Percentiles rank a stretch among this genome's conserved stretches.
Conservation (phyloP, 2,113 vertebrate genomes). For the Cynoglossus semilaevis region DNA sequence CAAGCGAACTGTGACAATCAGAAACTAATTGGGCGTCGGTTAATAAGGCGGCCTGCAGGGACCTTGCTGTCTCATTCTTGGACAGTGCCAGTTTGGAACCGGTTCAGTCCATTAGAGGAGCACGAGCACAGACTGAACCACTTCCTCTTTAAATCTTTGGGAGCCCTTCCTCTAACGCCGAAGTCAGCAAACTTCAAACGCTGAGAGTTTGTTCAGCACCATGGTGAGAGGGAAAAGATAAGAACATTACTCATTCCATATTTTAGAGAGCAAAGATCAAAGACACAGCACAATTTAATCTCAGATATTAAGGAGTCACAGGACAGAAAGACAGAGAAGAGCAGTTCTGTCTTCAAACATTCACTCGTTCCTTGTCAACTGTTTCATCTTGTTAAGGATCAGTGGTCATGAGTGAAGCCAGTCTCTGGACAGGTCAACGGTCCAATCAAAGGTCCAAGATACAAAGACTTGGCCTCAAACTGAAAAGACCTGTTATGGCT, state of each 20-base stretch:
- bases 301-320: constrained; percentile 19
- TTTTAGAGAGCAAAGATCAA: constrained; percentile 43
- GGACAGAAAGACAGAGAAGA: constrained; percentile 18
- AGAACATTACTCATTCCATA: constrained; percentile 22
- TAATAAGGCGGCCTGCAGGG: constrained; percentile 52
- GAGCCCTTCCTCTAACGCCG: constrained; percentile 21
- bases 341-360: constrained; percentile 13
- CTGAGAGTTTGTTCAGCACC: constrained; percentile 37
- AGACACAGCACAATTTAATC: constrained; percentile 31
- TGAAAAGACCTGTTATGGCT: no score
- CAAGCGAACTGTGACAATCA: constrained; percentile 57
- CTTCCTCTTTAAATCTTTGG: constrained; percentile 42
- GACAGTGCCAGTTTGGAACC: constrained; percentile 45
- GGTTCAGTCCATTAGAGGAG: constrained; percentile 46
- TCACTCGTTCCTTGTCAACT: no score
- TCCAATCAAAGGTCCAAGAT: background rate
- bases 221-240: constrained; percentile 13
- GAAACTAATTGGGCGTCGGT: constrained; percentile 66
- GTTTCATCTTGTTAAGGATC: no score
- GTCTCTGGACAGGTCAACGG: background rate
- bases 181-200: constrained; percentile 36
- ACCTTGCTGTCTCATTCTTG: constrained; percentile 43
- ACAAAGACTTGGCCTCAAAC: no score
- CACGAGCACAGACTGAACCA: constrained; percentile 23
- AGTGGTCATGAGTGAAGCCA: no score